These are phyloP conservation scores for Paguma larvata DNA, from an alignment of 2,797 vertebrate species.

Conservation along the genomic window DNA sequence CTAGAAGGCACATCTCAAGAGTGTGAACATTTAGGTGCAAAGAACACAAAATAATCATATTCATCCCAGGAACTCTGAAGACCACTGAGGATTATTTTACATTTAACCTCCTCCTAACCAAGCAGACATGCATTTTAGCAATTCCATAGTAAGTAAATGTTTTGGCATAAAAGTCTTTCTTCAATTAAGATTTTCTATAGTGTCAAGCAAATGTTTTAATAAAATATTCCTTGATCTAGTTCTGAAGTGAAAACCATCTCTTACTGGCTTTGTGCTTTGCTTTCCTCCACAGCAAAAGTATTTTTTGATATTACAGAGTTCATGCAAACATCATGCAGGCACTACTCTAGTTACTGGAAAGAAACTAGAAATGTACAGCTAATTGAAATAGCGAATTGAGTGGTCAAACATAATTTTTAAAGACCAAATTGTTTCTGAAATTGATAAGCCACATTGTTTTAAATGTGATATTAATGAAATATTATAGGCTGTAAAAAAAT, in stretches of 20 bases:
- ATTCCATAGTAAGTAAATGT: not conserved
- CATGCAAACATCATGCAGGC: not conserved
- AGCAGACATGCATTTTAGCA: not conserved
- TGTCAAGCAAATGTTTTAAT: not conserved
- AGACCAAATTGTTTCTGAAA: slow-evolving; percentile 15
- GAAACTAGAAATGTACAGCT: not conserved
- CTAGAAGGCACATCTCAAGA: not conserved
- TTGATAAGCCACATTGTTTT: not conserved
- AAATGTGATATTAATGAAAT: slow-evolving; percentile 1
- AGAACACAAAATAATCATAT: not conserved
- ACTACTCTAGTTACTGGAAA: not conserved
- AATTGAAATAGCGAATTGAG: not conserved
- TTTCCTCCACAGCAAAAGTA: not conserved
- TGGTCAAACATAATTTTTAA: not conserved
- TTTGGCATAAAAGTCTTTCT: slow-evolving; percentile 52
- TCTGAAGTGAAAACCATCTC: slow-evolving; percentile 6
- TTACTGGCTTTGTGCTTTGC: not conserved
- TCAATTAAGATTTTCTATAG: slow-evolving; percentile 16
- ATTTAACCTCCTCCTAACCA: not conserved
- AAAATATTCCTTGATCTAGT: not conserved
- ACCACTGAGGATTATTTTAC: not conserved
- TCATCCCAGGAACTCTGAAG: not conserved
- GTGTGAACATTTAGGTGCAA: not conserved
- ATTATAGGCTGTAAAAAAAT: not conserved
- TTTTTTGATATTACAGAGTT: not conserved